These are phyloP conservation scores for Miltochrista miniata DNA, from an alignment of 2,888 invertebrate genomes.

Conservation along the genomic window DNA sequence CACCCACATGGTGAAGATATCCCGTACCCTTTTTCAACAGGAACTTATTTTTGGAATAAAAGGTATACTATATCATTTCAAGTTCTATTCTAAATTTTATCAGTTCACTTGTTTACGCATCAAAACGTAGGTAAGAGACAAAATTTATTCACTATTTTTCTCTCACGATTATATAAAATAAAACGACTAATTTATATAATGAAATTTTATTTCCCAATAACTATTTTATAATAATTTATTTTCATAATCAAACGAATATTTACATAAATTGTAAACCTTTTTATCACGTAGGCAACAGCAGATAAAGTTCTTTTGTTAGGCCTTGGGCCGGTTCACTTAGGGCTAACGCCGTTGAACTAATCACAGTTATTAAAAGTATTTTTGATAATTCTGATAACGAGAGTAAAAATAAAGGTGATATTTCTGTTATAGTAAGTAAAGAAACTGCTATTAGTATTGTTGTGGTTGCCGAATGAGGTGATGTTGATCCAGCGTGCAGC, in stretches of 20 bases:
- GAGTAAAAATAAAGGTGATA: slow-evolving; percentile 43
- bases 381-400: slow-evolving; percentile 35
- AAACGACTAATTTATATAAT: slow-evolving; percentile 56
- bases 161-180: slow-evolving; percentile 22
- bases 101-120: too few relatives aligned
- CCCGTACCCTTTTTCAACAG: too few relatives aligned
- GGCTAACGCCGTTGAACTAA: slow-evolving; percentile 50
- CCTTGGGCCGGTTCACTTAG: slow-evolving; percentile 48
- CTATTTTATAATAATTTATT: slow-evolving; percentile 64
- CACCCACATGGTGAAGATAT: too few relatives aligned
- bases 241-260: slow-evolving; percentile 40
- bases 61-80: too few relatives aligned
- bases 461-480: slow-evolving; percentile 52
- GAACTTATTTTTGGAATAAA: too few relatives aligned
- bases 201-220: slow-evolving; percentile 77
- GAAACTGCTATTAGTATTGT: slow-evolving; percentile 47
- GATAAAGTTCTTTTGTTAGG: slow-evolving; percentile 45
- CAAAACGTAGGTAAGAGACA: too few relatives aligned
- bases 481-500: slow-evolving; percentile 65
- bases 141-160: too few relatives aligned
- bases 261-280: slow-evolving; percentile 48
- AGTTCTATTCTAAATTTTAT: too few relatives aligned
- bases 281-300: slow-evolving; percentile 74
- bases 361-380: slow-evolving; percentile 45
- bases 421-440: slow-evolving; percentile 38